phyloP scores from a whole-genome alignment of 2,113 vertebrate species.

The Antennarius striatus region DNA sequence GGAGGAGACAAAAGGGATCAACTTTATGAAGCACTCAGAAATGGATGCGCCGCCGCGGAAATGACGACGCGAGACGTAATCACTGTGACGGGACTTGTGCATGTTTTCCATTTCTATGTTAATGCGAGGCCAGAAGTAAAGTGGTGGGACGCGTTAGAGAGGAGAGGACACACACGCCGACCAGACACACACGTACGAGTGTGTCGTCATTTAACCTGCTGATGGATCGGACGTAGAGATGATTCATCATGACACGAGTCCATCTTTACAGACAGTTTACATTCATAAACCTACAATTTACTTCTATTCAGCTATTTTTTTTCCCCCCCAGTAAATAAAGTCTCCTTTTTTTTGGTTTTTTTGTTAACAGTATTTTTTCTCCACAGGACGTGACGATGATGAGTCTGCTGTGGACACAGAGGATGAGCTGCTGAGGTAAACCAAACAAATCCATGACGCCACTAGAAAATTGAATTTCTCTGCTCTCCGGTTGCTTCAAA shows the following conservation, averaged over 20 bases:
- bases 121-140: slow-evolving; percentile 64
- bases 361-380: not conserved
- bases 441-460: not conserved
- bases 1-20: slow-evolving; percentile 32
- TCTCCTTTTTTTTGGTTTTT: not conserved
- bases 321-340: not conserved
- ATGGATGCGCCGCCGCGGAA: slow-evolving; percentile 2
- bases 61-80: slow-evolving; percentile 40
- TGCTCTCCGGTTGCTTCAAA: no score
- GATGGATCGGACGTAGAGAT: slow-evolving; percentile 1
- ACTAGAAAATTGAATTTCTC: no score
- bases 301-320: no score
- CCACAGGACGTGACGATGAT: slow-evolving; percentile 66
- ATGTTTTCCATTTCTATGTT: slow-evolving; percentile 82
- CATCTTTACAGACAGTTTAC: not conserved
- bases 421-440: slow-evolving; percentile 88
- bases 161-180: slow-evolving; percentile 25
- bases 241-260: not conserved
- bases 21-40: slow-evolving; percentile 47
- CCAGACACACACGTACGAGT: not conserved
- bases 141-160: slow-evolving; percentile 35
- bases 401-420: slow-evolving; percentile 87
- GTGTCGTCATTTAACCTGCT: not conserved
- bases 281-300: no score
- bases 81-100: slow-evolving; percentile 64